Evolutionary conservation across 2,113 vertebrate genomes (phyloP).

Genomic region (Andinoacara biseriatus): DNA sequence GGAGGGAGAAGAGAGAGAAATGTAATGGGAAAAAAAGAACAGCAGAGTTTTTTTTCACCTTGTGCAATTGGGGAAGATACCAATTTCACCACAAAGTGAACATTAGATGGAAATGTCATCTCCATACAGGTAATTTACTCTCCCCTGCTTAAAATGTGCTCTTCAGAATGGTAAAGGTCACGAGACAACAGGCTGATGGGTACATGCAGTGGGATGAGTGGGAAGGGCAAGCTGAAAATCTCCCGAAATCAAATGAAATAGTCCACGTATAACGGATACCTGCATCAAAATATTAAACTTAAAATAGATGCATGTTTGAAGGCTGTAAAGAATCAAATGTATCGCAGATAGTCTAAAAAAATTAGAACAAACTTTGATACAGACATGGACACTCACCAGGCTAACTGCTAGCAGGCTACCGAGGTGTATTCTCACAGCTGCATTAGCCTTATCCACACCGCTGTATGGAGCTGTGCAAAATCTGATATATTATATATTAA

Average conservation of each 20-base stretch:
- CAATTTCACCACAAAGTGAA: conserved; percentile 64
- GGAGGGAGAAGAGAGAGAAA: neutral
- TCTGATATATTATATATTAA: neutral
- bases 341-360: neutral
- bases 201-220: neutral
- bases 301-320: neutral
- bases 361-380: neutral
- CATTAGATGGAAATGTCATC: conserved; percentile 75
- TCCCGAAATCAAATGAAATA: neutral
- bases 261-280: neutral
- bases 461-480: neutral
- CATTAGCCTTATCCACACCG: neutral
- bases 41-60: conserved; percentile 31
- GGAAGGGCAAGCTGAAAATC: neutral
- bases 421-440: neutral
- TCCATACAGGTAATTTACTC: conserved; percentile 63
- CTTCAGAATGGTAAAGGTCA: conserved; percentile 58
- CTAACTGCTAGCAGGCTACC: no score
- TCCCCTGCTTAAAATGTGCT: conserved; percentile 51
- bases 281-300: neutral
- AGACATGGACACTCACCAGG: neutral
- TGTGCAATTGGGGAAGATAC: conserved; percentile 43
- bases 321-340: neutral
- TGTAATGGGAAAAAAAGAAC: conserved; percentile 41
- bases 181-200: conserved; percentile 27